Conservation (phyloP, 1,140 invertebrate genomes). For the Zophobas atratus region DNA sequence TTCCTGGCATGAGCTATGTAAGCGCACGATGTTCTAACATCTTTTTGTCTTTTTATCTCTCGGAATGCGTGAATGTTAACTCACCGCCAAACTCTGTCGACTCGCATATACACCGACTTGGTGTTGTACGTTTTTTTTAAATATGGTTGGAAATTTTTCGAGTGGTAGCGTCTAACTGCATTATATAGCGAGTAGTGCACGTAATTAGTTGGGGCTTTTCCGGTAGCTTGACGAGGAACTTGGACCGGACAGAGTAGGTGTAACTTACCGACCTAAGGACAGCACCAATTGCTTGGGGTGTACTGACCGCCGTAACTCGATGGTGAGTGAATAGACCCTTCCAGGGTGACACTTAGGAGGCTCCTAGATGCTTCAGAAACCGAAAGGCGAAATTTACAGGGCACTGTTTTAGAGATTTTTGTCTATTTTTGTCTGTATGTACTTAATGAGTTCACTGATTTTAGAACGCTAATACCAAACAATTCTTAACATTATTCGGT, state of each 20-base stretch:
- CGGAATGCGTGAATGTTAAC: slow-evolving; percentile 27
- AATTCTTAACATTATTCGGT: too few relatives aligned
- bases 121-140: slow-evolving; percentile 2
- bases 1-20: slow-evolving; percentile 42
- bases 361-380: background rate
- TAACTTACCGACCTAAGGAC: slow-evolving; percentile 69
- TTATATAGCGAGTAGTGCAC: slow-evolving; percentile 63
- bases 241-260: slow-evolving; percentile 68
- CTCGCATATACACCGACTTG: slow-evolving; percentile 1
- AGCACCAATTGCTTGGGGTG: slow-evolving; percentile 69
- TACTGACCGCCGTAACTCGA: slow-evolving; percentile 69
- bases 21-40: slow-evolving; percentile 38
- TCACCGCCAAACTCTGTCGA: background rate
- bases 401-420: too few relatives aligned
- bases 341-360: slow-evolving; percentile 1
- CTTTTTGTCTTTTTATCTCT: slow-evolving; percentile 15
- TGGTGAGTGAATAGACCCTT: slow-evolving; percentile 67
- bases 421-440: too few relatives aligned
- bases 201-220: slow-evolving; percentile 65
- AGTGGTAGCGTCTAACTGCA: slow-evolving; percentile 25
- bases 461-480: too few relatives aligned
- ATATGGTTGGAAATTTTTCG: background rate
- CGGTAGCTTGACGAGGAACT: slow-evolving; percentile 69
- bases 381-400: background rate
- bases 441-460: too few relatives aligned